Base-by-base conservation (phyloP, 2,113 vertebrate genomes). In the Prolemur simus region DNA sequence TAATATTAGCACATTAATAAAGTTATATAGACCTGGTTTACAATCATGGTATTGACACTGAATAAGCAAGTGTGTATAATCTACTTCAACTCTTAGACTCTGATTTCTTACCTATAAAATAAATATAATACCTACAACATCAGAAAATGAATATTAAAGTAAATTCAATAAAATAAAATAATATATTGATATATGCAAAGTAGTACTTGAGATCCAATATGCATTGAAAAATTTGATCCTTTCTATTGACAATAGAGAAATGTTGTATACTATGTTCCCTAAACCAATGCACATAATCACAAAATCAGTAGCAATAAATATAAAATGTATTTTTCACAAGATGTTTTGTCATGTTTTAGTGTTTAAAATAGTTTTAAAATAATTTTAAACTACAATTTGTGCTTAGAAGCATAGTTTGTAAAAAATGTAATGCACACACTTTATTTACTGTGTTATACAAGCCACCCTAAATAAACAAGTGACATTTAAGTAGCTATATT, bases 141-240 rank as follows among this genome's bases (percentile, higher is more conserved):
- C 39, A 82, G 6, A 76, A 94, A 94, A 54, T 89, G 12, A 83
- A 4, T 66, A 37, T 73, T 85, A 91, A 92, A 64, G 91, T 78
- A 49, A 49, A 18, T 84, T 20, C 29, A 64, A 8, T 47, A 73
- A 95, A 23, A n/a, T 54, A 45, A 54, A 73, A 63, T 60, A n/a
- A 73, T 54, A 47, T 39, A 0, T 29, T 47, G 4, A 8, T 5
- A 10, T 9, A 58, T 42, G 12, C 2, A 52, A 56, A 76, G 2
- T 42, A 58, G 39, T 18, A 4, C 4, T 13, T 88, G 20, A 66
- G 17, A 32, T 73, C 3, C 82, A 29, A 21, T 20, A 18, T 8
- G 25, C 8, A 80, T 5, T 80, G 25, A 18, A 47, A 49, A 52
- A 63, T 29, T 0, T 42, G 29, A 14, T 4, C 3, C 2, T 58